phyloP scores from a whole-genome alignment of 2,113 vertebrate genomes.

The Axis porcinus region DNA sequence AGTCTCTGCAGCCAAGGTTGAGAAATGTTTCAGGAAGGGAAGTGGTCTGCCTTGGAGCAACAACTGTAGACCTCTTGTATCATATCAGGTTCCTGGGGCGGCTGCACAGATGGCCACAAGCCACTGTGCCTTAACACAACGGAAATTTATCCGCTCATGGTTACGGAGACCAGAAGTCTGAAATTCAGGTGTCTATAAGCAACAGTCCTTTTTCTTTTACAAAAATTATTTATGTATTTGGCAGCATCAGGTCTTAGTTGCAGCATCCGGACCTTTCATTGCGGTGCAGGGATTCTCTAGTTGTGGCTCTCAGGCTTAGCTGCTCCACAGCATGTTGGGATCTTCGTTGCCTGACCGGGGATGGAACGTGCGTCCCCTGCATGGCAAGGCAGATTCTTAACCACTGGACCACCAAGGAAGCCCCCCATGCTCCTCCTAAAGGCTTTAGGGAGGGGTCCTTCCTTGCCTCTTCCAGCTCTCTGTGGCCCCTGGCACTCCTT shows the following conservation, averaged over 20 bases:
- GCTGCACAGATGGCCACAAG: not conserved
- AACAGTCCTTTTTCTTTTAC: not conserved
- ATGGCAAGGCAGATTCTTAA: not conserved
- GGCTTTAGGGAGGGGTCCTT: accelerated
- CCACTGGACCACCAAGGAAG: not conserved
- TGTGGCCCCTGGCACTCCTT: not conserved
- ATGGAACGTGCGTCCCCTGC: not conserved
- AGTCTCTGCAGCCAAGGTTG: not conserved
- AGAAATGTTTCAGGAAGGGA: not conserved
- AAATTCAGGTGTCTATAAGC: not conserved
- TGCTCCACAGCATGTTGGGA: not conserved
- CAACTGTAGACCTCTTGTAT: accelerated
- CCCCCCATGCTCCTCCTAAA: too few relatives aligned
- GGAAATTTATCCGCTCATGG: not conserved
- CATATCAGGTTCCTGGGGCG: not conserved
- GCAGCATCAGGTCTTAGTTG: not conserved
- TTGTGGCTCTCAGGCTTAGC: not conserved
- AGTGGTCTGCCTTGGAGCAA: accelerated
- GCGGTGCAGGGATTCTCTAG: not conserved
- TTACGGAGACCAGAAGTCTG: too few relatives aligned
- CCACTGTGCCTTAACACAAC: accelerated
- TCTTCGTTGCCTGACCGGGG: not conserved
- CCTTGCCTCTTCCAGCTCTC: too few relatives aligned
- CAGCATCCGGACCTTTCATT: not conserved
- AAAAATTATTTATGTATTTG: not conserved